phyloP scores from a whole-genome alignment of 2,888 invertebrate genomes.

The Osmoderma eremita region DNA sequence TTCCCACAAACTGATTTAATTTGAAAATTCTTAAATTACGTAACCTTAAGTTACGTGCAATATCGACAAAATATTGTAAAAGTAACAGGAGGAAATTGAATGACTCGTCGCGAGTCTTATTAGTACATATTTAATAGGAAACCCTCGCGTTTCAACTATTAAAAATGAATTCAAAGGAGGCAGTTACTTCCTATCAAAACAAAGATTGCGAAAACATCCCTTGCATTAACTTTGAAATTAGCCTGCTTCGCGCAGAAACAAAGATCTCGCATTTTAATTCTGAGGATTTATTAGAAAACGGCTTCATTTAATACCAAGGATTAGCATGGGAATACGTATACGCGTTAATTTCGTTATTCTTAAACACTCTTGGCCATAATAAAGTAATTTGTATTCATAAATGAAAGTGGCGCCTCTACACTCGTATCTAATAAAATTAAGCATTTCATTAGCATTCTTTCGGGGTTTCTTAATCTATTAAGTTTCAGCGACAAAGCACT shows the following conservation, averaged over 20 bases:
- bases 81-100: too few species aligned
- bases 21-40: too few species aligned
- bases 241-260: not conserved
- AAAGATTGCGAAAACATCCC: too few species aligned
- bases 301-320: not conserved
- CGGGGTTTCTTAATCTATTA: slow-evolving; percentile 25
- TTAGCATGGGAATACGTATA: slow-evolving; percentile 13
- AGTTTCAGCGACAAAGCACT: slow-evolving; percentile 6
- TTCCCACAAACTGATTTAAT: too few species aligned
- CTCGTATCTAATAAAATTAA: slow-evolving; percentile 31
- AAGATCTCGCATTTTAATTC: not conserved
- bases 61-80: too few species aligned
- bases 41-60: too few species aligned
- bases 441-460: slow-evolving; percentile 36
- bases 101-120: too few species aligned
- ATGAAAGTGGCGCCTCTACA: slow-evolving; percentile 11
- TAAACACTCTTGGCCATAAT: slow-evolving; percentile 11
- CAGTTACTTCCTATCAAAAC: too few species aligned
- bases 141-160: too few species aligned
- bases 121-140: too few species aligned
- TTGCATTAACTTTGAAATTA: too few species aligned
- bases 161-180: too few species aligned
- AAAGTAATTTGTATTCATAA: slow-evolving; percentile 37
- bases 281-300: not conserved
- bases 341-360: slow-evolving; percentile 17